Base-by-base conservation (phyloP, 2,113 vertebrate species). In the Colistium nudipinnis region DNA sequence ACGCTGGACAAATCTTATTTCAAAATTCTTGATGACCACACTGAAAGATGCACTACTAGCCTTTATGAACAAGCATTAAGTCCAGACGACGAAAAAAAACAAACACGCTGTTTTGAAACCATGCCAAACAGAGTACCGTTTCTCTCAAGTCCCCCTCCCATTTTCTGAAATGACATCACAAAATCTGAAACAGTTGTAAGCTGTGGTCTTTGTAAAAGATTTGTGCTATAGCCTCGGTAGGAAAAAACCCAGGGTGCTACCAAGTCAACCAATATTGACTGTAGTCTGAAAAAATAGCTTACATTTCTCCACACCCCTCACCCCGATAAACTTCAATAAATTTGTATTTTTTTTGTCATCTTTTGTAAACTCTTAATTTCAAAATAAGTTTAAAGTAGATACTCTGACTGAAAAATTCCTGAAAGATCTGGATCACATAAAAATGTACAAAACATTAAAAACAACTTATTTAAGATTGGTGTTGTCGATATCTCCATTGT, bases 351-450 rank as follows among this genome's bases (percentile, higher is more conserved):
- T 81, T 80, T 83, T 59, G 30, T 81, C 20, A 49, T 87, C 79
- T 86, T 88, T 81, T 91, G 80, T 86, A 91, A 90, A 90, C 70
- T 83, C 78, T 90, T 82, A 84, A 87, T 92, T 92, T 88, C 92
- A 94, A 95, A 95, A 95, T 94, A 93, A 96, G 85, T 89, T 92
- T 81, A 91, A 88, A 86, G 86, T 92, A 94, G 87, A 92, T 92
- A 85, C 88, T 88, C 92, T 94, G 94, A 91, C 94, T 96, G 96
- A 96, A 98, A 98, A 97, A 96, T 94, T 93, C 89, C 92, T 95
- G 95, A 96, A 98, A 95, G 95, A 92, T 92, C 93, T 93, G 93
- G 84, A 94, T 96, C 89, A 96, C 95, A 94, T 98, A 97, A 94
- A 98, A 98, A 95, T 94, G 83, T 77, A 95, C 93, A 93, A 95